These are phyloP conservation scores for Hippocampus zosterae DNA, from an alignment of 2,113 vertebrate genomes.

Conservation along the genomic window DNA sequence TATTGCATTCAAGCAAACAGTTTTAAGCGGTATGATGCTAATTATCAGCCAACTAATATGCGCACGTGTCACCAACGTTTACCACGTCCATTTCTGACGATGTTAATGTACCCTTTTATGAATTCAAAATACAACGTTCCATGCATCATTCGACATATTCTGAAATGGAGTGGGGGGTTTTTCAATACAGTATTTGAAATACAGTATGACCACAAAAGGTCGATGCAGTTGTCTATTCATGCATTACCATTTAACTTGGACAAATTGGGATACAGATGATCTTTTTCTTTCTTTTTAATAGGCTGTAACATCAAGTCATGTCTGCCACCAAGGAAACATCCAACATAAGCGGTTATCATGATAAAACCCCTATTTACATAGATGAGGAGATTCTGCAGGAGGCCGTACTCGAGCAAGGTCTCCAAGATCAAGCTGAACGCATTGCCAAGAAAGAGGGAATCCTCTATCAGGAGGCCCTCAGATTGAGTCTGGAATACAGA, in stretches of 20 bases:
- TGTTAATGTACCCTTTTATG: neutral
- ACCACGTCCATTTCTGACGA: neutral
- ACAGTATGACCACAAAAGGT: too few species aligned
- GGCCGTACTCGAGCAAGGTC: slow-evolving; percentile 72
- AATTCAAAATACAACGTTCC: neutral
- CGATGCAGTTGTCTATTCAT: neutral
- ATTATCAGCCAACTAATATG: neutral
- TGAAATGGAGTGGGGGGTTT: neutral
- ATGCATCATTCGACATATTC: neutral
- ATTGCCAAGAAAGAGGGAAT: slow-evolving; percentile 67
- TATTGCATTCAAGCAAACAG: neutral
- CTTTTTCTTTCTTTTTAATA: neutral
- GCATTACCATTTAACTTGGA: neutral
- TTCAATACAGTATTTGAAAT: neutral
- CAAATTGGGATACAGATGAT: neutral
- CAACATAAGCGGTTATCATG: neutral
- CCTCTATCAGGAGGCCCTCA: slow-evolving; percentile 64
- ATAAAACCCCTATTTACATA: slow-evolving; percentile 68
- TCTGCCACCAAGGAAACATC: neutral
- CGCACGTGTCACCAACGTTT: neutral
- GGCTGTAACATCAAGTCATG: neutral
- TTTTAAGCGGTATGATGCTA: neutral
- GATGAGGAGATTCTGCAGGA: slow-evolving; percentile 75
- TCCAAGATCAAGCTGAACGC: slow-evolving; percentile 53
- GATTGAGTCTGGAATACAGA: slow-evolving; percentile 78